Evolutionary conservation across 2,113 vertebrate species (phyloP).

Genomic region (Channa maculata): DNA sequence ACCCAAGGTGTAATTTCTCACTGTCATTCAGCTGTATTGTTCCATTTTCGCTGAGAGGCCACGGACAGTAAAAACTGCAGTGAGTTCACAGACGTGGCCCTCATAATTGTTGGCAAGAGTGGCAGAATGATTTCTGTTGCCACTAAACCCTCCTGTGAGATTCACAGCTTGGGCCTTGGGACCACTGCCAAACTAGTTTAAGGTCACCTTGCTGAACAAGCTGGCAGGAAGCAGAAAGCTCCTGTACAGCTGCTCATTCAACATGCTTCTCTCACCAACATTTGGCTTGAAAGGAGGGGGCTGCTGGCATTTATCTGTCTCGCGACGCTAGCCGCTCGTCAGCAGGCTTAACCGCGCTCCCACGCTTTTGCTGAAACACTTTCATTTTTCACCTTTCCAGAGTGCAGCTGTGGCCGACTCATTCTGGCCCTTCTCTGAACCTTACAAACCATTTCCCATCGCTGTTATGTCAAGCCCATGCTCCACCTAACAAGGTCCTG

Average conservation of each 20-base stretch:
- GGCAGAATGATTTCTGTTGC: conserved; percentile 68
- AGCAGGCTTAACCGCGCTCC: conserved; percentile 46
- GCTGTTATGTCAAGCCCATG: conserved; percentile 68
- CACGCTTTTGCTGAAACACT: conserved; percentile 47
- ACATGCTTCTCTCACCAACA: conserved; percentile 59
- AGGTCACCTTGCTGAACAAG: conserved; percentile 82
- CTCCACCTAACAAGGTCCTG: conserved; percentile 77
- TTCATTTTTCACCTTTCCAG: conserved; percentile 68
- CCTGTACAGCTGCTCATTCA: conserved; percentile 72
- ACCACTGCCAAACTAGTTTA: conserved; percentile 75
- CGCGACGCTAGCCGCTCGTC: conserved; percentile 37
- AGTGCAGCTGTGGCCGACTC: conserved; percentile 61
- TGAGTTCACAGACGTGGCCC: conserved; percentile 56
- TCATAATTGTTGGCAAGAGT: conserved; percentile 64
- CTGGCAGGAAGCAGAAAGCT: conserved; percentile 72
- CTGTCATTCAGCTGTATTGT: conserved; percentile 53
- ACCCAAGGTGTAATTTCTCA: conserved; percentile 53
- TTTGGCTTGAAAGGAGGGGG: conserved; percentile 37
- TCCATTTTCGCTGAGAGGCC: conserved; percentile 60
- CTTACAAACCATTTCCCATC: conserved; percentile 65
- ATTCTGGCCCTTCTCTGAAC: conserved; percentile 65
- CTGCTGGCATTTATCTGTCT: conserved; percentile 65
- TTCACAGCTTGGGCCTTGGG: conserved; percentile 78
- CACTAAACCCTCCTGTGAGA: conserved; percentile 74
- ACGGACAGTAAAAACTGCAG: conserved; percentile 50